Percentiles rank a stretch among this genome's conserved stretches.
Evolutionary conservation across 2,797 vertebrate species (phyloP).

Genomic region (Mus caroli): DNA sequence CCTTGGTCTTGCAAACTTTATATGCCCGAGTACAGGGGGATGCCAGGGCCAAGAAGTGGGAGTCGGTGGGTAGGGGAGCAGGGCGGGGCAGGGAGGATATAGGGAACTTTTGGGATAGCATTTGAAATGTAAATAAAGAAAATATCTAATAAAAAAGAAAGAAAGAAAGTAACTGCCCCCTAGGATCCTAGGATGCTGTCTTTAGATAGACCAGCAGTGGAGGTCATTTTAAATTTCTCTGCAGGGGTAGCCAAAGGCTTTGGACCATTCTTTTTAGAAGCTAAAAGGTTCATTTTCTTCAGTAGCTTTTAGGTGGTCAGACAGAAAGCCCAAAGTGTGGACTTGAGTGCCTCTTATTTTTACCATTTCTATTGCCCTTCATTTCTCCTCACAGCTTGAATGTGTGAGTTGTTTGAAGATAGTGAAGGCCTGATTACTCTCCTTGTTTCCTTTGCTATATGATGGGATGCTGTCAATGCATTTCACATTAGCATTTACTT

Average conservation of each 20-base stretch:
- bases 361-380: constrained; percentile 34
- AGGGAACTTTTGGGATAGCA: no score
- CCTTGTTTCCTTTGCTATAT: constrained; percentile 26
- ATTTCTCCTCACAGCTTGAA: not conserved
- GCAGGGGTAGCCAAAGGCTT: not conserved
- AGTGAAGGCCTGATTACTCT: not conserved
- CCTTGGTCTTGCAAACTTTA: no score
- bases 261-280: not conserved
- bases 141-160: no score
- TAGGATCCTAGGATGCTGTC: not conserved
- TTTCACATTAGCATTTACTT: constrained; percentile 39
- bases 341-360: constrained; percentile 13
- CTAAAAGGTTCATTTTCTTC: constrained; percentile 12
- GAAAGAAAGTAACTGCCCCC: not conserved
- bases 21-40: no score
- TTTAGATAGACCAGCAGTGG: not conserved
- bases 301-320: constrained; percentile 14
- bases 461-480: constrained; percentile 30
- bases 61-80: no score
- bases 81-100: no score
- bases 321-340: not conserved
- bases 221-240: constrained; percentile 43
- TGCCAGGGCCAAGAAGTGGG: no score
- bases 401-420: constrained; percentile 56
- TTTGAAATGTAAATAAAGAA: no score